These are phyloP conservation scores for Halictus ligatus DNA, from an alignment of 2,888 invertebrate genomes.

Conservation along the genomic window DNA sequence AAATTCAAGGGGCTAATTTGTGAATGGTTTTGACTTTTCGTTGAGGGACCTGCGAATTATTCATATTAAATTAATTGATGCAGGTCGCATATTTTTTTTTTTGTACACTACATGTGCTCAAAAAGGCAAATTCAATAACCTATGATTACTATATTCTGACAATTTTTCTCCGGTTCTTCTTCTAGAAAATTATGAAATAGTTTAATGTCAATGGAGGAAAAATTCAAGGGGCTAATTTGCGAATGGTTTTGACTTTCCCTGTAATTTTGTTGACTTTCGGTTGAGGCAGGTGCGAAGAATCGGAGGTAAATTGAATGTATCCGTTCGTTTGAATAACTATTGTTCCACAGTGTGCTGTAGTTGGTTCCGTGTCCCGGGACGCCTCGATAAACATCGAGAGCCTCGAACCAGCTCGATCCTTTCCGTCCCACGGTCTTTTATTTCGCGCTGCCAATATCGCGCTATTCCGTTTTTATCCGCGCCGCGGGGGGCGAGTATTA, in stretches of 20 bases:
- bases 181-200: too few species aligned
- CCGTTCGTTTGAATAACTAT: neutral
- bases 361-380: neutral
- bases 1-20: neutral
- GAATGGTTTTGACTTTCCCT: neutral
- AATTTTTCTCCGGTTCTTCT: too few species aligned
- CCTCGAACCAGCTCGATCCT: neutral
- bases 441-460: conserved; percentile 12
- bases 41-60: too few species aligned
- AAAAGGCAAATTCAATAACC: too few species aligned
- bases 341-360: neutral
- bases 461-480: conserved; percentile 1
- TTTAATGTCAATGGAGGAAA: neutral
- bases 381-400: conserved; percentile 5
- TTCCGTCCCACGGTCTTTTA: conserved; percentile 15
- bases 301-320: neutral
- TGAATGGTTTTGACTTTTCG: neutral
- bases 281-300: neutral
- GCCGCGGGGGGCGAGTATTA: neutral
- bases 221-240: neutral
- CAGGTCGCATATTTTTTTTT: too few species aligned
- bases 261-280: neutral
- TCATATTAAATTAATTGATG: too few species aligned
- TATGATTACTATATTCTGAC: too few species aligned
- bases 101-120: too few species aligned